Percentiles rank a stretch among this genome's conserved stretches.
These are phyloP conservation scores for Caloenas nicobarica DNA, from an alignment of 2,113 vertebrate genomes.

Conservation along the genomic window DNA sequence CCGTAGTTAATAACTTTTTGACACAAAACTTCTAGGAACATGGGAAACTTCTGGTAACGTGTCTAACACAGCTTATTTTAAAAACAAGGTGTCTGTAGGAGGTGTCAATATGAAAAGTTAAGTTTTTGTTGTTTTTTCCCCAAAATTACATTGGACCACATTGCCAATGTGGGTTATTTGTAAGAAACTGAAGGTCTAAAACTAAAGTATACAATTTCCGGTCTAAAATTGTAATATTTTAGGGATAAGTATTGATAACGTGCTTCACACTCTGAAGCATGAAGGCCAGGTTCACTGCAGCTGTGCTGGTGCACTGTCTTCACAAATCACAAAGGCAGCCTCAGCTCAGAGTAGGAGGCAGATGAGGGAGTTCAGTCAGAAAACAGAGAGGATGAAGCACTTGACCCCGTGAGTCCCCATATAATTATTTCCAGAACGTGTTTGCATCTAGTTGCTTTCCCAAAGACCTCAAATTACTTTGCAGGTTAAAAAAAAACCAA, in stretches of 20 bases:
- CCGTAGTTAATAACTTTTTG: background rate
- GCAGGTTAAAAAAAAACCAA: background rate
- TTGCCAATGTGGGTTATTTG: background rate
- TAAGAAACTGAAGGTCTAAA: background rate
- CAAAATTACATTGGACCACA: background rate
- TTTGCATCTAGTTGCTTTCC: background rate
- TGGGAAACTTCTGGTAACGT: background rate
- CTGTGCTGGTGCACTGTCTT: background rate
- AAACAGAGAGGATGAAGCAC: background rate
- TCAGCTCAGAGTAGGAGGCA: background rate
- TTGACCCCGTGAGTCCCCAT: accelerated
- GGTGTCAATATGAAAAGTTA: background rate
- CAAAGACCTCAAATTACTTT: background rate
- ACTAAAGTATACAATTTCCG: background rate
- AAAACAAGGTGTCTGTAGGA: background rate
- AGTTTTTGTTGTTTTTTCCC: background rate
- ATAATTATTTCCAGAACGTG: background rate
- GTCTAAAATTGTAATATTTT: background rate
- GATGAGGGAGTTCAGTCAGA: background rate
- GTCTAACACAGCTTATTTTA: background rate
- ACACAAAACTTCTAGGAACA: background rate
- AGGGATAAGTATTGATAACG: background rate
- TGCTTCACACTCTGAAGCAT: background rate
- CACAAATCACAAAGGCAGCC: background rate
- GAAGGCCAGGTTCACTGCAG: background rate